phyloP scores from a whole-genome alignment of 1,140 invertebrate species.

The Drosophila kepulauana region DNA sequence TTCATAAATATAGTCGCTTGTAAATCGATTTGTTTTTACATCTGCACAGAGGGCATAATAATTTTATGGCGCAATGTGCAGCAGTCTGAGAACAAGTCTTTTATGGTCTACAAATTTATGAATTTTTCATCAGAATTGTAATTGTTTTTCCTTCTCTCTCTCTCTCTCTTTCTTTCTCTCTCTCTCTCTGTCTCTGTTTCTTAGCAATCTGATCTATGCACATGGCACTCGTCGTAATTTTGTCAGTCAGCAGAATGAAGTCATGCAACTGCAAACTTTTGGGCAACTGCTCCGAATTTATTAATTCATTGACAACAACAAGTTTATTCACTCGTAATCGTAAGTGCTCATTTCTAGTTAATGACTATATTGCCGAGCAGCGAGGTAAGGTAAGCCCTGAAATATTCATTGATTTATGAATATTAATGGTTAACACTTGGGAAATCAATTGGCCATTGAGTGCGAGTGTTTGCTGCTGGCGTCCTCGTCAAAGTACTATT shows the following conservation, averaged over 20 bases:
- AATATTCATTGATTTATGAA: background rate
- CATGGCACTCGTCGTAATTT: too few relatives aligned
- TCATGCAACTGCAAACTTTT: too few relatives aligned
- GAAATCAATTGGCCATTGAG: conserved; percentile 3
- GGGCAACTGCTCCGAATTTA: too few relatives aligned
- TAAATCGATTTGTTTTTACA: background rate
- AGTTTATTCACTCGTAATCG: too few relatives aligned
- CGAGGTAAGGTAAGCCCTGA: background rate
- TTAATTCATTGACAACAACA: too few relatives aligned
- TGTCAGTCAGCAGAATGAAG: too few relatives aligned
- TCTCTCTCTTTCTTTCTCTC: background rate
- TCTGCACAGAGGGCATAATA: background rate
- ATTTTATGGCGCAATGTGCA: background rate
- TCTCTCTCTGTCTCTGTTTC: background rate
- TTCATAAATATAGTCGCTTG: background rate
- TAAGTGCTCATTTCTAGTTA: too few relatives aligned
- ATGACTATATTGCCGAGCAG: background rate
- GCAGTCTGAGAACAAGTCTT: background rate
- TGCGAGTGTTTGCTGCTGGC: background rate
- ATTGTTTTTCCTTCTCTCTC: background rate
- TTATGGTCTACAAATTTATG: background rate
- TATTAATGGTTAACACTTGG: background rate
- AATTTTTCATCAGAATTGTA: background rate
- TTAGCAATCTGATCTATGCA: too few relatives aligned
- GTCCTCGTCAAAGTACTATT: background rate